Evolutionary conservation across 2,113 vertebrate genomes (phyloP).

Genomic region (Fregetta grallaria): DNA sequence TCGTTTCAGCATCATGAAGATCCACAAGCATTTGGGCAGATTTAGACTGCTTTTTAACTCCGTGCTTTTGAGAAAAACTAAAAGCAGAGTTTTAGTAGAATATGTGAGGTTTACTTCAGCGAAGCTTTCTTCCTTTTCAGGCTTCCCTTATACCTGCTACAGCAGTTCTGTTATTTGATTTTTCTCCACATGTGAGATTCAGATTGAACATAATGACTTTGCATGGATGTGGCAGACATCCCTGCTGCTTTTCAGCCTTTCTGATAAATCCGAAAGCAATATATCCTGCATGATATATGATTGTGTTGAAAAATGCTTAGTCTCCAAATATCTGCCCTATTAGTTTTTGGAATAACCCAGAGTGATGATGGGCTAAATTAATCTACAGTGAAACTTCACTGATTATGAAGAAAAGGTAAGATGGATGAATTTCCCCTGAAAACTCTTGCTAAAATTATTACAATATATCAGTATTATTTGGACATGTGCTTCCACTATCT

Average conservation of each 20-base stretch:
- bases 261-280: neutral
- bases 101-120: neutral
- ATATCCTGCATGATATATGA: neutral
- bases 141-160: neutral
- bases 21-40: neutral
- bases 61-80: neutral
- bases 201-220: neutral
- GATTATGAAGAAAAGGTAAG: neutral
- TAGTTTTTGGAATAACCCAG: neutral
- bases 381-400: neutral
- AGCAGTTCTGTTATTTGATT: neutral
- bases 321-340: neutral
- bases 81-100: neutral
- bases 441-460: neutral
- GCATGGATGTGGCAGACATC: neutral
- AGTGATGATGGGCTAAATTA: neutral
- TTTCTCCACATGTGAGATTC: neutral
- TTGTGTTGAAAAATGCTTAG: neutral
- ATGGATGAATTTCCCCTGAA: neutral
- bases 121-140: neutral
- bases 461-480: neutral
- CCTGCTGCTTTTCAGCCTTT: neutral
- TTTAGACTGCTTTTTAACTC: neutral
- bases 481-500: neutral
- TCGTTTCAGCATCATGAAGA: neutral